phyloP scores from a whole-genome alignment of 1,140 invertebrate genomes.

The Brachionus paranguensis region DNA sequence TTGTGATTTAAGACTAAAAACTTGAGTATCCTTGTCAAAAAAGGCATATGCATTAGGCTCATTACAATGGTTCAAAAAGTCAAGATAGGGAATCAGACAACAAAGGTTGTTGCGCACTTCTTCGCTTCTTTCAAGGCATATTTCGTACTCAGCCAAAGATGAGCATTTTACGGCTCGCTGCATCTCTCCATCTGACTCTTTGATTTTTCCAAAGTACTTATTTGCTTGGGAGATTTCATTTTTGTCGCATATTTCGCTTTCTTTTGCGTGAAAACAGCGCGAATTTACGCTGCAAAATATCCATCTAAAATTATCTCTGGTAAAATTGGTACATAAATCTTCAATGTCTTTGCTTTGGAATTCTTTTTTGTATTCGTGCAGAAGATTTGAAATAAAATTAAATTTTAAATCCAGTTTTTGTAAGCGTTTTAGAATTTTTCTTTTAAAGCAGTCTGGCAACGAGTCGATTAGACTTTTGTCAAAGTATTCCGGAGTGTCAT shows the following conservation, averaged over 20 bases:
- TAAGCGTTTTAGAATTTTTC: not conserved
- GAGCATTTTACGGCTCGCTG: not conserved
- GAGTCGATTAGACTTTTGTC: not conserved
- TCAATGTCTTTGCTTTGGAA: not conserved
- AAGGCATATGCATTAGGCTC: not conserved
- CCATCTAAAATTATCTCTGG: slow-evolving; percentile 8
- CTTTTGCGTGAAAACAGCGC: slow-evolving; percentile 22
- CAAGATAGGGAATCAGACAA: slow-evolving; percentile 37
- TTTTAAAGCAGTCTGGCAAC: not conserved
- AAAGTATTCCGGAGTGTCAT: slow-evolving; percentile 39
- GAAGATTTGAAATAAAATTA: not conserved
- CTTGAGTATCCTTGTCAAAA: not conserved
- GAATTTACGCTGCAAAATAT: slow-evolving; percentile 28
- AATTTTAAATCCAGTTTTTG: not conserved
- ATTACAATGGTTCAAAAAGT: slow-evolving; percentile 28
- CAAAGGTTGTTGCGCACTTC: slow-evolving; percentile 16
- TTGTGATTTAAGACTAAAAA: not conserved
- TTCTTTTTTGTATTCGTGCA: not conserved
- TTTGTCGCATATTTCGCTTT: slow-evolving; percentile 18
- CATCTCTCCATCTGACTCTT: not conserved
- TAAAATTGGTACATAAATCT: not conserved
- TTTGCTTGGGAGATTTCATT: not conserved
- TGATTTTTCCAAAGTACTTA: slow-evolving; percentile 6
- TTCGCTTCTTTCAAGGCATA: not conserved
- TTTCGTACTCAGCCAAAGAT: not conserved